These are phyloP conservation scores for Holcopasites calliopsidis DNA, from an alignment of 1,140 invertebrate species.

Conservation along the genomic window DNA sequence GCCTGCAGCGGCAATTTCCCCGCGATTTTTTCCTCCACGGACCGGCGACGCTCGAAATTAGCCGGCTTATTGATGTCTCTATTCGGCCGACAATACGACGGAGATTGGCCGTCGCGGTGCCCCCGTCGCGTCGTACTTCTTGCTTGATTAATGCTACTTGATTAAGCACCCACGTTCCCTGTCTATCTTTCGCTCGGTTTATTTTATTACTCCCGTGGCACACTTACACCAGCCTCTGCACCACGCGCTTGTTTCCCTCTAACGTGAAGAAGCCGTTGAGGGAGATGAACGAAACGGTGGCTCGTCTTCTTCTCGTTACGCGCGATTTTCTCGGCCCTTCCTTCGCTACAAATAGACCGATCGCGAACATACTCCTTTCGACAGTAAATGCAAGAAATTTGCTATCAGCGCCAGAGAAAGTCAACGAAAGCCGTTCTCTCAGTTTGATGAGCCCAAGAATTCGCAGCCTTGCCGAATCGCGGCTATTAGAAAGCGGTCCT, in stretches of 20 bases:
- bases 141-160: conserved; percentile 28
- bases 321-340: not conserved
- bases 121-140: not conserved
- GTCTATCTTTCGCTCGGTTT: not conserved
- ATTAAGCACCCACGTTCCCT: conserved; percentile 39
- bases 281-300: no score
- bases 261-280: not conserved
- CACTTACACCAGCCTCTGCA: not conserved
- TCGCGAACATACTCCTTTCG: no score
- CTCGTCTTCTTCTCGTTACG: not conserved
- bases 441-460: conserved; percentile 20
- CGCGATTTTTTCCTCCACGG: not conserved
- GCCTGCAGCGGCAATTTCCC: conserved; percentile 1
- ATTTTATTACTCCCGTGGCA: conserved; percentile 26
- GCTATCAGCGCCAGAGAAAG: conserved; percentile 55
- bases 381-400: no score
- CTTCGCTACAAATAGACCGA: not conserved
- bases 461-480: not conserved
- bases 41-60: conserved; percentile 12
- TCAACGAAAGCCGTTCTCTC: conserved; percentile 14
- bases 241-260: not conserved
- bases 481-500: conserved; percentile 28
- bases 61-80: conserved; percentile 21
- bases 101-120: not conserved
- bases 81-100: conserved; percentile 25